Base-by-base conservation (phyloP, 2,888 invertebrate species). In the Acheta domesticus region DNA sequence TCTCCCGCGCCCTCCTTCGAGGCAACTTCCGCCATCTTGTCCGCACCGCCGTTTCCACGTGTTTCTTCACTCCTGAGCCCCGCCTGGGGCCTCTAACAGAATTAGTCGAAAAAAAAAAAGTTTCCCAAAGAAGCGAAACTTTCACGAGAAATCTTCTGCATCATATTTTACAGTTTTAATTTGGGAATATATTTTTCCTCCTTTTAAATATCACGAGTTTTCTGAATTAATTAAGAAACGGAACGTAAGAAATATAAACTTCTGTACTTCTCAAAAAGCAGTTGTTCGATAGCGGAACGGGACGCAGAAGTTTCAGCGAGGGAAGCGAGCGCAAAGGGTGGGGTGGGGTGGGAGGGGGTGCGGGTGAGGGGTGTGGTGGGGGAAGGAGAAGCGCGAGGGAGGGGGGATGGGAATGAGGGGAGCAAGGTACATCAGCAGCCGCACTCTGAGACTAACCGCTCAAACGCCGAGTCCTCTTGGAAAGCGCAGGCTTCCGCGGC, bases 81-180 rank as follows among this genome's bases (percentile, higher is more conserved):
- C 4, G 62, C 16, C 14, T 3, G 62, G 12, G 14, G 62, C 62
- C n/a, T 14, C 62, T 62, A 62, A 62, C n/a, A 62, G 62, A 62
- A 62, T 62, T 62, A 62, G 62, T 62, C 62, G 62, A 62, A 62
- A 62, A 62, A 50, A n/a, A 62, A 62, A n/a, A 62, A 62, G n/a
- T n/a, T 62, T 62, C 8, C 16, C n/a, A 62, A 62, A n/a, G 62
- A 62, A 62, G 62, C 3, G 62, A 62, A n/a, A 62, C 14, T n/a
- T 62, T 62, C 62, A 62, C 62, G 62, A 62, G 62, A 62, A 62
- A 62, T 62, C 62, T n/a, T 62, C 14, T 62, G 62, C 62, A 62
- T 62, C 62, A 62, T 62, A 62, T 62, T 62, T 62, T 62, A 62
- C 62, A 62, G 62, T 62, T 62, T 62, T 62, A 62, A 62, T 62